phyloP scores from a whole-genome alignment of 2,888 invertebrate genomes.

The Tipula unca region DNA sequence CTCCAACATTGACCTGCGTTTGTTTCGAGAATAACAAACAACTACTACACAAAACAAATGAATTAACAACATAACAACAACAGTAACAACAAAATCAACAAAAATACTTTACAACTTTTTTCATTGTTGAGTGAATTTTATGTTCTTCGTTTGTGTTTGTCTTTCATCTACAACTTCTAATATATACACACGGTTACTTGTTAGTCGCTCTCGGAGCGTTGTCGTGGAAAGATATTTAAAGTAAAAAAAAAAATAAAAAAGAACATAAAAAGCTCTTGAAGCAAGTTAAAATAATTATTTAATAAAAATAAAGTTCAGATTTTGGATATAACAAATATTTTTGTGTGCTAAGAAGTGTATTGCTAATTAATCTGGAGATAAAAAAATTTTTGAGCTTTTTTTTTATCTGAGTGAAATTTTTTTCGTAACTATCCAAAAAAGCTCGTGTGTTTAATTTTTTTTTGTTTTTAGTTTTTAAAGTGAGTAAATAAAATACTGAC shows the following conservation, averaged over 20 bases:
- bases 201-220: slow-evolving; percentile 19
- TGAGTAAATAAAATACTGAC: not conserved
- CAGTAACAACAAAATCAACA: not conserved
- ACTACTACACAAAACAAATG: not conserved
- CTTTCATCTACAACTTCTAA: not conserved
- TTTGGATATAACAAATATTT: not conserved
- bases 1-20: not conserved
- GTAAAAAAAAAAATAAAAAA: not conserved
- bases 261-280: not conserved
- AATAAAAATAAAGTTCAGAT: not conserved
- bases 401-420: not conserved
- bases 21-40: not conserved
- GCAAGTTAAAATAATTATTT: not conserved
- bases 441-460: not conserved
- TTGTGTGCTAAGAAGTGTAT: not conserved
- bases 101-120: not conserved
- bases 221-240: not conserved
- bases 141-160: not conserved
- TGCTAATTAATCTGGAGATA: not conserved
- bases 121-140: not conserved
- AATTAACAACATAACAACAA: not conserved
- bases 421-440: not conserved
- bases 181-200: not conserved
- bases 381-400: not conserved
- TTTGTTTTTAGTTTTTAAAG: not conserved